A percentile compares a stretch with the other conserved stretches of the same genome.
Evolutionary conservation across 2,113 vertebrate genomes (phyloP).

Genomic region (Vicugna pacos): DNA sequence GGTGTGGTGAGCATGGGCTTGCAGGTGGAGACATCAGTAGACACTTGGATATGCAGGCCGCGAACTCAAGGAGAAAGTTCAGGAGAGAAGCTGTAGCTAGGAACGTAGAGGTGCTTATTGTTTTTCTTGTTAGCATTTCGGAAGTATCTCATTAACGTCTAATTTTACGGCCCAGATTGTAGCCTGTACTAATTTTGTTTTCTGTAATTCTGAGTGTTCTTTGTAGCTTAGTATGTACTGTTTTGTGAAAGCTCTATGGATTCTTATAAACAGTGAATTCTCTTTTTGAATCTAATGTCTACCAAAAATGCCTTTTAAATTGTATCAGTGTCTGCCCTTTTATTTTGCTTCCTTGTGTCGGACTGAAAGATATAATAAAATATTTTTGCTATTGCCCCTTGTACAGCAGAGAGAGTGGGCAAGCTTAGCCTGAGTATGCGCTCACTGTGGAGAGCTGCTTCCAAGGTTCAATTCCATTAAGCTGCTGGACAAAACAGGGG

Average conservation of each 20-base stretch:
- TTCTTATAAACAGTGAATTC: not conserved
- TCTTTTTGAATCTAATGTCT: not conserved
- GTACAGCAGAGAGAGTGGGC: not conserved
- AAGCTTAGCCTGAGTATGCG: not conserved
- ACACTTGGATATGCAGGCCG: not conserved
- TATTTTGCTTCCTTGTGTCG: not conserved
- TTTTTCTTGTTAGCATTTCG: not conserved
- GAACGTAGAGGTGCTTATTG: not conserved
- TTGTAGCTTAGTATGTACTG: not conserved
- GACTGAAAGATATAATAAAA: not conserved
- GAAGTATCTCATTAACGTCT: not conserved
- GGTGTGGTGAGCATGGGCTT: not conserved
- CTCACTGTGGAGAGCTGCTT: not conserved
- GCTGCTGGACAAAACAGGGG: not conserved
- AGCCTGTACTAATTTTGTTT: not conserved
- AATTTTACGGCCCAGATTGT: not conserved
- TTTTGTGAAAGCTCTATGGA: not conserved
- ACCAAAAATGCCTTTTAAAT: not conserved
- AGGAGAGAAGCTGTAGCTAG: not conserved
- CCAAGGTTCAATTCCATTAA: not conserved
- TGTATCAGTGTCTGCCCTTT: not conserved
- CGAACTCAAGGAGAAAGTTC: not conserved
- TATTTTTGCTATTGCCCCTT: not conserved
- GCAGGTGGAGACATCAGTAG: not conserved
- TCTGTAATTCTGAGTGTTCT: not conserved